Conservation (phyloP, 2,113 vertebrate species). For the Lagopus muta region DNA sequence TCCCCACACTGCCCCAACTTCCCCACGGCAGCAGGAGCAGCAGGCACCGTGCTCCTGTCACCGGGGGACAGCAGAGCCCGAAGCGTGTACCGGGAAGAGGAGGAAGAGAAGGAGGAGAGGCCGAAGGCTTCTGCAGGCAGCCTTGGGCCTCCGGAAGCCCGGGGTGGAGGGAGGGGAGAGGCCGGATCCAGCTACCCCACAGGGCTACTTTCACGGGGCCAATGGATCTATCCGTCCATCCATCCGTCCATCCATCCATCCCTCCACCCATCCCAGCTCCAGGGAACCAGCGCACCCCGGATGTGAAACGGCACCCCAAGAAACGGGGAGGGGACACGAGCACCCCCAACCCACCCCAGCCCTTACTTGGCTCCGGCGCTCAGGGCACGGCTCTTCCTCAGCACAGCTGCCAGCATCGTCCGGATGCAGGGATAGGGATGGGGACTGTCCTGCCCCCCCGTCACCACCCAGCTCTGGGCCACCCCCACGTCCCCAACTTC, state of each 20-base stretch:
- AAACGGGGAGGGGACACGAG: neutral
- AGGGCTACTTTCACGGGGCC: neutral
- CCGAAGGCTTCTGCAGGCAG: neutral
- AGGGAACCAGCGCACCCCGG: neutral
- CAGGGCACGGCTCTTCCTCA: constrained; percentile 33
- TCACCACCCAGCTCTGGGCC: accelerated
- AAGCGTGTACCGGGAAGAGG: too few relatives aligned
- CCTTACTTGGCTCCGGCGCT: constrained; percentile 73
- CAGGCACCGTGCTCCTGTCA: neutral
- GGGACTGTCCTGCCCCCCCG: neutral
- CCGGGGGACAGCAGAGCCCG: neutral
- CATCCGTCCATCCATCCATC: neutral
- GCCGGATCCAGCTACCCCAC: neutral
- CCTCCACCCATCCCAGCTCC: neutral
- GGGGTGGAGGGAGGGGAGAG: too few relatives aligned
- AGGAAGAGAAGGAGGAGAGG: neutral
- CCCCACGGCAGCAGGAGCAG: neutral
- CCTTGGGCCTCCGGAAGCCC: neutral
- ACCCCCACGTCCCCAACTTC: neutral
- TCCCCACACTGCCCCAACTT: neutral
- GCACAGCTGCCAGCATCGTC: constrained; percentile 38
- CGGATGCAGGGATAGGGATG: neutral
- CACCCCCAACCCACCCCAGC: neutral
- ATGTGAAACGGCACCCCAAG: neutral
- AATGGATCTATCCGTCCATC: neutral